These are phyloP conservation scores for Podilymbus podiceps DNA, from an alignment of 2,113 vertebrate species.

Conservation along the genomic window DNA sequence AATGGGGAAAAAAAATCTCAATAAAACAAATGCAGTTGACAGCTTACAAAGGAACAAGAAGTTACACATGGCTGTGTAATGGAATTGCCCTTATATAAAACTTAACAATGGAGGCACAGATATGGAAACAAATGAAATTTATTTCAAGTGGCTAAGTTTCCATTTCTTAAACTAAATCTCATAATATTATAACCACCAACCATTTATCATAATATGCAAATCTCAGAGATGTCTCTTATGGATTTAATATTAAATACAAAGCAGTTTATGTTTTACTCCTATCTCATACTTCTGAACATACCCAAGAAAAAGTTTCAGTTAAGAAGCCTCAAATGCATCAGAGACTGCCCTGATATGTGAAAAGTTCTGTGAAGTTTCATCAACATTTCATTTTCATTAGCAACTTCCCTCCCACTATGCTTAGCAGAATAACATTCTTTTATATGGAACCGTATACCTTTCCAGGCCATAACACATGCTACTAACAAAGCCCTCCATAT, in stretches of 20 bases:
- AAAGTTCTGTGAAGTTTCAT: background rate
- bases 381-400: background rate
- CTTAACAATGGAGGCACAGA: background rate
- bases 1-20: background rate
- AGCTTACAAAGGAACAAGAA: background rate
- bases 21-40: background rate
- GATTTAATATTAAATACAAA: background rate
- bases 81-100: background rate
- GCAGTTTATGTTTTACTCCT: background rate
- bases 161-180: background rate
- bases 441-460: background rate
- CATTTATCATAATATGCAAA: background rate
- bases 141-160: background rate
- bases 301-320: background rate
- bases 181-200: background rate
- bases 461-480: background rate
- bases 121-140: background rate
- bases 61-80: rapidly evolving
- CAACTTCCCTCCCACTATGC: background rate
- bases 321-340: background rate
- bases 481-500: background rate
- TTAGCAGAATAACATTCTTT: background rate
- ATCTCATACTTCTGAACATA: background rate
- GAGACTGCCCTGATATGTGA: background rate
- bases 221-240: background rate